Evolutionary conservation across 1,140 invertebrate genomes (phyloP).

Genomic region (Drosophila suzukii): DNA sequence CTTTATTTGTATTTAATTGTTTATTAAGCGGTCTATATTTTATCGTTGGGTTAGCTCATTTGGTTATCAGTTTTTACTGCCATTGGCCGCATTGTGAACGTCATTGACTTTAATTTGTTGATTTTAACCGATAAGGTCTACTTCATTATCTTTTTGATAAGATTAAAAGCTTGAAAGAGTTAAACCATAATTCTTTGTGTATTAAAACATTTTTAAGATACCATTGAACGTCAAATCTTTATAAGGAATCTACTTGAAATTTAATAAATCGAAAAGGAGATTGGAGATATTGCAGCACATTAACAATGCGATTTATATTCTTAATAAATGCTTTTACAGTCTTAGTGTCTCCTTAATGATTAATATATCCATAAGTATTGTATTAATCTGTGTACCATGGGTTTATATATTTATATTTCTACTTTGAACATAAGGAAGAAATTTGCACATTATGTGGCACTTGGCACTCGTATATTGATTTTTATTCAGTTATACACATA

Average conservation of each 20-base stretch:
- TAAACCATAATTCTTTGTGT: slow-evolving; percentile 2
- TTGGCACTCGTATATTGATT: too few species aligned
- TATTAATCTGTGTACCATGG: too few species aligned
- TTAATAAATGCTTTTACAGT: background rate
- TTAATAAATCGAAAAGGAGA: background rate
- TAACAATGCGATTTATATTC: too few species aligned
- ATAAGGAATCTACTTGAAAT: background rate
- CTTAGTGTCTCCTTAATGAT: too few species aligned
- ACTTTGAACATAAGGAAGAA: too few species aligned
- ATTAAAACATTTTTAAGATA: background rate
- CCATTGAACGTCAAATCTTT: background rate
- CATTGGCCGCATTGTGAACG: slow-evolving; percentile 37
- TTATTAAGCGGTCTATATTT: slow-evolving; percentile 9
- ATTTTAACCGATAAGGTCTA: slow-evolving; percentile 30
- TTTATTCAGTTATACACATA: too few species aligned
- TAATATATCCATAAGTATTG: too few species aligned
- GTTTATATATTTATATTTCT: too few species aligned
- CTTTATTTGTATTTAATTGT: background rate
- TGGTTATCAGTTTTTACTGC: slow-evolving; percentile 46
- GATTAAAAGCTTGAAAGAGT: slow-evolving; percentile 18
- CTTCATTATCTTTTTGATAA: slow-evolving; percentile 42
- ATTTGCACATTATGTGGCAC: too few species aligned
- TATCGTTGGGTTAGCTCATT: slow-evolving; percentile 53
- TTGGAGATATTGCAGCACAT: background rate
- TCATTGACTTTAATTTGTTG: slow-evolving; percentile 46